Evolutionary conservation across 1,140 invertebrate species (phyloP).

Genomic region (Neodiprion lecontei): DNA sequence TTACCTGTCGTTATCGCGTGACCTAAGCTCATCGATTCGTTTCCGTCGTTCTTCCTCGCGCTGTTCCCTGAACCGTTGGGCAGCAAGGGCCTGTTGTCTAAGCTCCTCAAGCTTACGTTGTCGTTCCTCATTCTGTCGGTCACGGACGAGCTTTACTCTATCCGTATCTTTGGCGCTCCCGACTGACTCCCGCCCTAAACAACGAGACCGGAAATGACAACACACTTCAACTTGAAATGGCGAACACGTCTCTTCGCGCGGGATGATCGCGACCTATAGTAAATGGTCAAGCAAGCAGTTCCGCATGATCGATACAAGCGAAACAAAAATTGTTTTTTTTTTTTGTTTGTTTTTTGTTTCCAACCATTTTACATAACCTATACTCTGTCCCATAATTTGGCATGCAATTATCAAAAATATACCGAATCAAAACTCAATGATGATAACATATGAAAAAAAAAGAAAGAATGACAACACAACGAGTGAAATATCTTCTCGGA

Average conservation of each 20-base stretch:
- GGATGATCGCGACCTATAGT: too few species aligned
- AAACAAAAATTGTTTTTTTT: too few species aligned
- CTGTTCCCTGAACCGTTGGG: conserved; percentile 86
- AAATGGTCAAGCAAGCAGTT: too few species aligned
- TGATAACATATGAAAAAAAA: not conserved
- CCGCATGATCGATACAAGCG: too few species aligned
- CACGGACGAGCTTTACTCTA: conserved; percentile 68
- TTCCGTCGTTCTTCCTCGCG: conserved; percentile 82
- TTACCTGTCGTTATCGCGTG: conserved; percentile 76
- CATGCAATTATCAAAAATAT: too few species aligned
- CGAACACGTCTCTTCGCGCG: too few species aligned
- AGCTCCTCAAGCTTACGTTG: conserved; percentile 86
- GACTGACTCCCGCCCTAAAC: conserved; percentile 54
- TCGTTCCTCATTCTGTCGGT: conserved; percentile 85
- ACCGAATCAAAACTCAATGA: too few species aligned
- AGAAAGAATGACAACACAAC: not conserved
- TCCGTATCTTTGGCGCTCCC: conserved; percentile 56
- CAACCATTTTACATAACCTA: too few species aligned
- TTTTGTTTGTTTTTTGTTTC: too few species aligned
- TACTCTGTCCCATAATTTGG: too few species aligned
- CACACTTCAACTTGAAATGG: too few species aligned
- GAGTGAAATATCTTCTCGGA: conserved; percentile 23
- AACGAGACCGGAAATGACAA: not conserved
- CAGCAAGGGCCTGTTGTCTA: conserved; percentile 82
- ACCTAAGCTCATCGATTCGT: conserved; percentile 80